phyloP scores from a whole-genome alignment of 2,113 vertebrate species.

The Oncorhynchus gorbuscha region DNA sequence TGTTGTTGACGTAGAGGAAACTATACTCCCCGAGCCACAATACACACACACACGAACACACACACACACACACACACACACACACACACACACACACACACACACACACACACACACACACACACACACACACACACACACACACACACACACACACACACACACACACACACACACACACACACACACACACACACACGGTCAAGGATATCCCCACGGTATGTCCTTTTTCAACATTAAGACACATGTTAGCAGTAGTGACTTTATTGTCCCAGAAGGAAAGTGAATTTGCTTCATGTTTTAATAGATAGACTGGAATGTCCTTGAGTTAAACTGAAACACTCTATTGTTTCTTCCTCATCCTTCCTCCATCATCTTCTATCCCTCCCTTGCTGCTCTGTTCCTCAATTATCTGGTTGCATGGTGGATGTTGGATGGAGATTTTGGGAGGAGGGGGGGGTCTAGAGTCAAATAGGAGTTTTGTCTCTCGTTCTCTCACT shows the following conservation, averaged over 20 bases:
- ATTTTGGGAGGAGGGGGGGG: conserved; percentile 49
- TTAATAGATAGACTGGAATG: neutral
- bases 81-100: too few species aligned
- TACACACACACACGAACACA: too few species aligned
- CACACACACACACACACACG: neutral
- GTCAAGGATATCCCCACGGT: neutral
- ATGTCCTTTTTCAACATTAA: conserved; percentile 12
- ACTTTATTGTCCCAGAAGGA: too few species aligned
- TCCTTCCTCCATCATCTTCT: conserved; percentile 1
- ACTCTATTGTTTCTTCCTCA: conserved; percentile 26
- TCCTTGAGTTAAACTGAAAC: conserved; percentile 15
- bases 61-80: too few species aligned
- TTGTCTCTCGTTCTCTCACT: conserved; percentile 2
- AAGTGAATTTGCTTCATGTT: neutral
- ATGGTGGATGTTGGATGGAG: neutral
- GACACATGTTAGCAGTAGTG: conserved; percentile 8
- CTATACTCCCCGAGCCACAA: conserved; percentile 1
- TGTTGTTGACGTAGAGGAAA: conserved; percentile 11
- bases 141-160: neutral
- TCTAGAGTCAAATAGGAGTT: conserved; percentile 53
- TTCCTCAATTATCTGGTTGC: neutral
- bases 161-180: neutral
- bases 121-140: neutral
- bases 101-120: too few species aligned
- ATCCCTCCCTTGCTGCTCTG: neutral